Evolutionary conservation across 2,797 vertebrate species (phyloP), one percentile per base, ranked within the genome.

Genomic region (Iguana delicatissima): DNA sequence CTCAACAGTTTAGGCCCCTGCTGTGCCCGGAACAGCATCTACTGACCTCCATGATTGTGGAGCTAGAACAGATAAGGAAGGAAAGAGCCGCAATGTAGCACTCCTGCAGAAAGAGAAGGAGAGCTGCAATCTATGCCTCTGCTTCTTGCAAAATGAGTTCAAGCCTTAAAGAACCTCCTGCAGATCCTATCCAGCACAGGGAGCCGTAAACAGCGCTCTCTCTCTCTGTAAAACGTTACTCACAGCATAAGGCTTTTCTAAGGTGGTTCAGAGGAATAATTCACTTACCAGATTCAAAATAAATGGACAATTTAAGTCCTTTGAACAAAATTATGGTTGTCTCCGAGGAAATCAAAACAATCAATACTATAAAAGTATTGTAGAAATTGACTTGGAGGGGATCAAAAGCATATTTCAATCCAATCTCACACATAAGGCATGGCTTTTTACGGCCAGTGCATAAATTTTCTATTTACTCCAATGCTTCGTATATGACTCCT

Each of bases 341-440:
- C 52, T 80, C 32, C 29, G 38, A 80, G 50, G 29, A 85, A 35
- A 57, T 4, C 20, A 8, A 50, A 81, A 18, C 32, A 32, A 73
- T 81, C 79, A 90, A 90, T 81, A 64, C 35, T 69, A 72, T 46
- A 59, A 85, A 89, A 84, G 50, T 57, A 81, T 46, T 26, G n/a
- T 50, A 50, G 24, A 86, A 83, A 87, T 67, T 38, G 69, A 74
- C 50, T 77, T 84, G 76, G 26, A 62, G n/a, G 52, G 55, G 77
- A 74, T 90, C 67, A 85, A 57, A 80, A 69, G 7, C 67, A 50
- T 62, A 10, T 55, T 77, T 77, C 35, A 77, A 59, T 57, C 20
- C 7, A 24, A 16, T 76, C 24, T 86, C 38, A 52, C 6, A 77
- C 73, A 26, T 38, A 83, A 82, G 69, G 69, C 24, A 82, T 69